A percentile compares a stretch with the other conserved stretches of the same genome.
These are phyloP conservation scores for Chloroceryle inda DNA, from an alignment of 2,797 vertebrate genomes.

Conservation along the genomic window DNA sequence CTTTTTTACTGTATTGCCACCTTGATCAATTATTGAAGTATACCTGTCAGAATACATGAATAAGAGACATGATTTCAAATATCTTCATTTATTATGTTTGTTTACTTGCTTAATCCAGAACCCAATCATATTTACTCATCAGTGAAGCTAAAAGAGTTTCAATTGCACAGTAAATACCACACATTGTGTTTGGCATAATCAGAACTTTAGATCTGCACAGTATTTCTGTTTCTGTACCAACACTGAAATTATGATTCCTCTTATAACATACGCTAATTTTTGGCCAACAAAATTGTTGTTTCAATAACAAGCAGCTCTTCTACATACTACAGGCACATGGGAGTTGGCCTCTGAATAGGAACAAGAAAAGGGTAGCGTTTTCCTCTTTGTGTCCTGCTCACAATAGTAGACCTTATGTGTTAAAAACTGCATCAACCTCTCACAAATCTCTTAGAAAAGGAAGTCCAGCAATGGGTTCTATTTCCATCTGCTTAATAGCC, in stretches of 20 bases:
- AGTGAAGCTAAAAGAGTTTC: constrained; percentile 25
- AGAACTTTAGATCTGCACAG: neutral
- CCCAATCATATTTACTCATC: constrained; percentile 32
- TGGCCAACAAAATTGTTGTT: constrained; percentile 18
- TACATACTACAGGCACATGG: neutral
- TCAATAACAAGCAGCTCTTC: neutral
- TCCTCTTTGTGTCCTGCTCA: neutral
- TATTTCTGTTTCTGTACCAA: neutral
- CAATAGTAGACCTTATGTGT: neutral
- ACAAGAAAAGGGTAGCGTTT: neutral
- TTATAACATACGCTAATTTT: neutral
- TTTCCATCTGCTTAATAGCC: neutral
- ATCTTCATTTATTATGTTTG: constrained; percentile 13
- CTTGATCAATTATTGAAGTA: constrained; percentile 36
- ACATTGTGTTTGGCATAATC: constrained; percentile 22
- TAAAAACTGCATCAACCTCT: neutral
- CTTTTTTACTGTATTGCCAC: neutral
- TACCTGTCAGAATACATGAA: constrained; percentile 5
- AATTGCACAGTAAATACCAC: constrained; percentile 22
- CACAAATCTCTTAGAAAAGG: neutral
- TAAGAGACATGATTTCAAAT: neutral
- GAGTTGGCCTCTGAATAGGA: neutral
- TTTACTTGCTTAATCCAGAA: constrained; percentile 42
- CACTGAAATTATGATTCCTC: constrained; percentile 1
- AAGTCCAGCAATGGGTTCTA: neutral